Evolutionary conservation across 2,888 invertebrate genomes (phyloP).

Genomic region (Deroplatys truncata): DNA sequence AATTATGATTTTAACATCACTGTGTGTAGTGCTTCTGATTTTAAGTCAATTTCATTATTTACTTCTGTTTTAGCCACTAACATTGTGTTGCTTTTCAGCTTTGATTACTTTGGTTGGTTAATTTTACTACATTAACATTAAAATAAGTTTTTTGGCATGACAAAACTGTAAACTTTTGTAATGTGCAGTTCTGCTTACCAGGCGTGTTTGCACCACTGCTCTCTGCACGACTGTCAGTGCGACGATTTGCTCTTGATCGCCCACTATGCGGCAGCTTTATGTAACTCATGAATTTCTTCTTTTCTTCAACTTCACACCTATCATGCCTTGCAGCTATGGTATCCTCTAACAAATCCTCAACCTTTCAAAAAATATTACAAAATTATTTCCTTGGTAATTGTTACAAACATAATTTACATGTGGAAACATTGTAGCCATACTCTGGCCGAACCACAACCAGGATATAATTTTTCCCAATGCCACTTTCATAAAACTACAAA

Average conservation of each 20-base stretch:
- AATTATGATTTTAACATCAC: too few species aligned
- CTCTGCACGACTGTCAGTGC: slow-evolving; percentile 64
- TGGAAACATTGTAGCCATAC: too few species aligned
- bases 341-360: slow-evolving; percentile 78
- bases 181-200: slow-evolving; percentile 37
- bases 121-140: too few species aligned
- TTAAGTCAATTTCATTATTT: too few species aligned
- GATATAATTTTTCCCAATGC: too few species aligned
- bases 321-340: slow-evolving; percentile 68
- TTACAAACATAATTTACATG: background rate
- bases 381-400: background rate
- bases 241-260: slow-evolving; percentile 53
- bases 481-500: too few species aligned
- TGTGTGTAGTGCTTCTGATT: too few species aligned
- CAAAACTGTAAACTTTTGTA: too few species aligned
- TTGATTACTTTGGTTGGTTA: too few species aligned
- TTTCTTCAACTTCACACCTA: slow-evolving; percentile 74
- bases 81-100: too few species aligned
- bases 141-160: too few species aligned
- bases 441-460: accelerated
- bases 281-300: slow-evolving; percentile 65
- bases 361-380: slow-evolving; percentile 41
- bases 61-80: too few species aligned
- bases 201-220: slow-evolving; percentile 72
- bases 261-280: slow-evolving; percentile 45